Evolutionary conservation across 1,140 invertebrate genomes (phyloP).

Genomic region (Cotesia vestalis): DNA sequence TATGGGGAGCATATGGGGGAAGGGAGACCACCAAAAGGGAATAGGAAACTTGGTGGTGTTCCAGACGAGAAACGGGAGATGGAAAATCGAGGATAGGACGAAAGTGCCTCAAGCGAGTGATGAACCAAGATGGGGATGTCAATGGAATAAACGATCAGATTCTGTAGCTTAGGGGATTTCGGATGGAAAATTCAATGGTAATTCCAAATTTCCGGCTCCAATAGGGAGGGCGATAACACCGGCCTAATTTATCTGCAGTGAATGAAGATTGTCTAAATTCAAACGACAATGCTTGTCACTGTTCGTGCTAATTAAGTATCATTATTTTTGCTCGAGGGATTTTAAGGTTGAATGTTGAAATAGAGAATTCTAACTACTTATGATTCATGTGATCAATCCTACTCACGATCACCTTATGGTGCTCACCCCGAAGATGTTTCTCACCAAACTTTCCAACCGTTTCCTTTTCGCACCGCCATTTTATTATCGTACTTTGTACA

Average conservation of each 20-base stretch:
- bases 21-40: not conserved
- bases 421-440: constrained; percentile 19
- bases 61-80: no score
- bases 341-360: not conserved
- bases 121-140: not conserved
- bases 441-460: constrained; percentile 9
- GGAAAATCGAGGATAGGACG: no score
- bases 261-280: no score
- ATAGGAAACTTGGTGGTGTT: not conserved
- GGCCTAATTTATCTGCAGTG: no score
- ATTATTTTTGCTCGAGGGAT: no score
- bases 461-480: not conserved
- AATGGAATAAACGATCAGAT: not conserved
- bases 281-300: no score
- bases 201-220: not conserved
- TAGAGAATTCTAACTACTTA: not conserved
- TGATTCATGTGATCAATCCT: constrained; percentile 20
- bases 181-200: not conserved
- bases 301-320: no score
- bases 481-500: no score
- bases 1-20: no score
- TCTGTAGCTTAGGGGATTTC: not conserved
- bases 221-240: no score
- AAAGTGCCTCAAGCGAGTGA: not conserved
- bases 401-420: constrained; percentile 32